Conservation (phyloP, 2,797 vertebrate species). For the Phoebastria nigripes region DNA sequence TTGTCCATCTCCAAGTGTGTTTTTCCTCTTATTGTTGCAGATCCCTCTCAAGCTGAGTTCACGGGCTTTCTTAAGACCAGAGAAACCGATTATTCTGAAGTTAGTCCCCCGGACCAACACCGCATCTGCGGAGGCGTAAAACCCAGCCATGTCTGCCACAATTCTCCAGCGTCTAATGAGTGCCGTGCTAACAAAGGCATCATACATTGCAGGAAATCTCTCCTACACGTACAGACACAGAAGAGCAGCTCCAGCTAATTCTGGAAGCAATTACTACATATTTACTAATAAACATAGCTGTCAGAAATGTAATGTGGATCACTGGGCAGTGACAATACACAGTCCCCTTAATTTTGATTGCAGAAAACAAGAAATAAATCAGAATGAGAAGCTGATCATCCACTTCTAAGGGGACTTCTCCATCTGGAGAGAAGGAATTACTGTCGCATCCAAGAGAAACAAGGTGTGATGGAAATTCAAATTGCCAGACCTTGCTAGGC, state of each 20-base stretch:
- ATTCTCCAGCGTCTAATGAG: neutral
- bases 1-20: neutral
- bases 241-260: neutral
- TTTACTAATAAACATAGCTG: conserved; percentile 43
- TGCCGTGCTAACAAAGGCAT: neutral
- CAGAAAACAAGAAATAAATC: conserved; percentile 40
- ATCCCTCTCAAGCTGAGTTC: conserved; percentile 15
- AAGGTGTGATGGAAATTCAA: conserved; percentile 12
- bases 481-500: neutral
- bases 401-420: conserved; percentile 3
- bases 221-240: neutral
- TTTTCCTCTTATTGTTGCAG: neutral
- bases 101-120: neutral
- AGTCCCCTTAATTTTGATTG: conserved; percentile 1
- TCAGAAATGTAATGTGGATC: conserved; percentile 20
- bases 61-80: neutral
- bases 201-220: neutral
- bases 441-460: neutral
- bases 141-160: neutral
- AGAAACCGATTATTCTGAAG: conserved; percentile 43
- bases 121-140: neutral
- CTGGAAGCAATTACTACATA: conserved; percentile 21
- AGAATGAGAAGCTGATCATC: conserved; percentile 5
- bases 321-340: conserved; percentile 15
- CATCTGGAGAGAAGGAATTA: conserved; percentile 35